Conservation (phyloP, 2,888 invertebrate species). For the Siphlonurus alternatus region DNA sequence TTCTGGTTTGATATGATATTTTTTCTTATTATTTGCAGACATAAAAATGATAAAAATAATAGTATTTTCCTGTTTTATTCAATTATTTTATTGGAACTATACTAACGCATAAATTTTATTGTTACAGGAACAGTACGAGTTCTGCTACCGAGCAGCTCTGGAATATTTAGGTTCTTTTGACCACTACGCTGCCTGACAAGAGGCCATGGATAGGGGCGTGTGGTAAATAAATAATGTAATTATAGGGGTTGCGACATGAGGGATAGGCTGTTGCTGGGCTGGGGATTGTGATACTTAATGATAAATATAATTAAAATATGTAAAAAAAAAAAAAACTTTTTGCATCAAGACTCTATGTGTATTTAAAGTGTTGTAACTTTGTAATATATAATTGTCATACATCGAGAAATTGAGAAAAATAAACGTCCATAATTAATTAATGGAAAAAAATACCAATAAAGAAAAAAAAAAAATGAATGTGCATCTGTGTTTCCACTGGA, state of each 20-base stretch:
- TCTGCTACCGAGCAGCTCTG: constrained; percentile 96
- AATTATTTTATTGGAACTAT: neutral
- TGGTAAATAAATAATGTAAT: neutral
- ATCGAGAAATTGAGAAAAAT: neutral
- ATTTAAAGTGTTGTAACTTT: neutral
- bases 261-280: neutral
- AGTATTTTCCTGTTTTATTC: too few species aligned
- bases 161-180: constrained; percentile 98
- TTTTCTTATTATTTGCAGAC: too few species aligned
- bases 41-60: too few species aligned
- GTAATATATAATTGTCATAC: neutral
- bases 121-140: constrained; percentile 92
- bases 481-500: neutral
- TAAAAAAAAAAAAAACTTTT: neutral
- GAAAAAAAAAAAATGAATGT: neutral
- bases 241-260: neutral
- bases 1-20: too few species aligned
- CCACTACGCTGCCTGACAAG: constrained; percentile 71
- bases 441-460: neutral
- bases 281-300: neutral
- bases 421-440: neutral
- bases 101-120: neutral
- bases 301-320: neutral
- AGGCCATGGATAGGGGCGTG: neutral
- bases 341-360: neutral